phyloP scores from a whole-genome alignment of 2,797 vertebrate species.

The Alca torda region DNA sequence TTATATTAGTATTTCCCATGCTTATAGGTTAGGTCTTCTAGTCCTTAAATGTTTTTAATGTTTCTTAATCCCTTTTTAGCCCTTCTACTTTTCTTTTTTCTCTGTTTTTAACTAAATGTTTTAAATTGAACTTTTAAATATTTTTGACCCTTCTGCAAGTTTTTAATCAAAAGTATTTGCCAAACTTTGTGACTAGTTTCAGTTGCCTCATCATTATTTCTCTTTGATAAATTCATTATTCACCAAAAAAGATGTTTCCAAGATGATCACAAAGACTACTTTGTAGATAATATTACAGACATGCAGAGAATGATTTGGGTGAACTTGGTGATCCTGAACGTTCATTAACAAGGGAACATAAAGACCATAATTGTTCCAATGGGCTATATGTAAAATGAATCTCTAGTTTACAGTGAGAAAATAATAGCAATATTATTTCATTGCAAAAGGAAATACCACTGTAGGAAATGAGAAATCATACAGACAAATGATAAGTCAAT shows the following conservation, averaged over 20 bases:
- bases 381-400: neutral
- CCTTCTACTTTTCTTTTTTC: neutral
- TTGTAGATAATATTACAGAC: neutral
- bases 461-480: neutral
- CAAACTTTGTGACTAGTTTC: neutral
- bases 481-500: neutral
- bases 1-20: neutral
- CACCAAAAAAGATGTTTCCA: neutral
- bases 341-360: neutral
- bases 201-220: neutral
- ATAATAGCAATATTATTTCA: constrained; percentile 1
- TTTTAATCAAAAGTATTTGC: neutral
- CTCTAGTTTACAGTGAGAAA: neutral
- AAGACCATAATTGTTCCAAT: neutral
- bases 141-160: neutral
- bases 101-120: neutral
- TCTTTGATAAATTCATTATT: neutral
- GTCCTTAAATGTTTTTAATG: neutral
- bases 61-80: neutral
- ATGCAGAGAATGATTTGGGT: neutral
- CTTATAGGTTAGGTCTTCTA: neutral
- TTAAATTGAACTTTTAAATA: neutral
- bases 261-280: neutral
- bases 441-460: neutral
- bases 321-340: neutral